phyloP scores from a whole-genome alignment of 2,113 vertebrate species.

The Scomber japonicus region DNA sequence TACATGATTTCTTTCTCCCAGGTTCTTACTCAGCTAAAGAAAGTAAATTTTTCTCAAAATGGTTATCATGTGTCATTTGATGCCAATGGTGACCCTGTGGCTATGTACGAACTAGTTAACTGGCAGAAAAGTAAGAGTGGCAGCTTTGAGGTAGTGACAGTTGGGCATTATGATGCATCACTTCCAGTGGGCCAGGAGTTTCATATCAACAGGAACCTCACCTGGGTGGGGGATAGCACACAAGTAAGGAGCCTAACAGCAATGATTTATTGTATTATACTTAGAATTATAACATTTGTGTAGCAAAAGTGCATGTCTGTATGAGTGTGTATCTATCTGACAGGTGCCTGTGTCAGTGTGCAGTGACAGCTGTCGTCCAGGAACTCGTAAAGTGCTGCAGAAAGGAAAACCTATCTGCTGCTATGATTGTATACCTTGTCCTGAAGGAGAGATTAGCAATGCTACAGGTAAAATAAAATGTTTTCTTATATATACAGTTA shows the following conservation, averaged over 20 bases:
- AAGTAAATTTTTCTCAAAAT: constrained; percentile 72
- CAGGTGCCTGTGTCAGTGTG: constrained; percentile 73
- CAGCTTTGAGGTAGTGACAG: constrained; percentile 62
- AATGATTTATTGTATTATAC: no score
- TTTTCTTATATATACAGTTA: neutral
- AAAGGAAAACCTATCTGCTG: constrained; percentile 80
- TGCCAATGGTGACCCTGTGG: constrained; percentile 77
- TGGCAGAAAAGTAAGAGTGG: constrained; percentile 73
- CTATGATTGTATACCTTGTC: constrained; percentile 78
- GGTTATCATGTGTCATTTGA: constrained; percentile 78
- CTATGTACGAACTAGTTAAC: constrained; percentile 79
- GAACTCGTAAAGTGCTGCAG: constrained; percentile 76
- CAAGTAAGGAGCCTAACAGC: constrained; percentile 50
- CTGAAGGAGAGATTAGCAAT: constrained; percentile 84
- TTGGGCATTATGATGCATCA: constrained; percentile 76
- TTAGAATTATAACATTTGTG: no score
- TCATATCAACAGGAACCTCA: constrained; percentile 64
- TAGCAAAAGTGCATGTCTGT: no score
- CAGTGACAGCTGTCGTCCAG: constrained; percentile 73
- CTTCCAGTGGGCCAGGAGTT: constrained; percentile 68
- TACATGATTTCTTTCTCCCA: neutral
- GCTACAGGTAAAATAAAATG: constrained; percentile 67
- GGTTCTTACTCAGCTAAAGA: constrained; percentile 72
- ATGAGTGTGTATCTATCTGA: no score
- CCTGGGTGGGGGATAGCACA: constrained; percentile 62